A percentile compares a stretch with the other conserved stretches of the same genome.
phyloP scores from a whole-genome alignment of 37 sponge, comb jelly and placozoan genomes.

The Corticium candelabrum region DNA sequence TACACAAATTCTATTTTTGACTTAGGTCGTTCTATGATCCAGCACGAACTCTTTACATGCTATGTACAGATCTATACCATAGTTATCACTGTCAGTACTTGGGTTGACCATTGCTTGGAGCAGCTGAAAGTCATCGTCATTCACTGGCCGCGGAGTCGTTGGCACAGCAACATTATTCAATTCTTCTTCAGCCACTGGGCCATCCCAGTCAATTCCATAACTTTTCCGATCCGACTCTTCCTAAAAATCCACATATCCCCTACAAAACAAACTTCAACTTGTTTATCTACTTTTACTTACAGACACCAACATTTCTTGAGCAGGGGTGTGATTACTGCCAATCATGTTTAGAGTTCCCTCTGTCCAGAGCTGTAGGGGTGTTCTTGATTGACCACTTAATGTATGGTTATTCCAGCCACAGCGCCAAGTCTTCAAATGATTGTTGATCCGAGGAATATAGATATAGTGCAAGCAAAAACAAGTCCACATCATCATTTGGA shows the following conservation, averaged over 20 bases:
- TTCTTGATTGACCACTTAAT: slow-evolving; percentile 12
- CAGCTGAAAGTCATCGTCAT: not conserved
- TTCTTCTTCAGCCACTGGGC: not conserved
- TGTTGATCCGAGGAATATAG: slow-evolving; percentile 25
- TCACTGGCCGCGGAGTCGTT: not conserved
- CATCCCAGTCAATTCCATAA: not conserved
- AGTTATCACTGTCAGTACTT: not conserved
- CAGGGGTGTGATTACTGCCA: not conserved
- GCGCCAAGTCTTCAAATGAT: slow-evolving; percentile 9
- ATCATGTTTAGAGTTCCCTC: not conserved
- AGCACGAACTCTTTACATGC: too few species aligned
- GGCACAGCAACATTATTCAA: not conserved
- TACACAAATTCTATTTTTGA: too few species aligned
- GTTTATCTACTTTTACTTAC: too few species aligned
- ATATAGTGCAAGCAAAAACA: slow-evolving; percentile 38
- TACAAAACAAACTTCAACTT: too few species aligned
- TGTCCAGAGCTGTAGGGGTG: slow-evolving; percentile 48
- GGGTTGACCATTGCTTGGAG: not conserved
- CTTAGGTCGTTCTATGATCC: too few species aligned
- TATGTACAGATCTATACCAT: not conserved
- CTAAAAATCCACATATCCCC: too few species aligned
- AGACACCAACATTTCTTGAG: too few species aligned
- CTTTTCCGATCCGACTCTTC: not conserved
- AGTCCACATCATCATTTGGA: slow-evolving; percentile 13
- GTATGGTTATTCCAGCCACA: slow-evolving; percentile 33